Base-by-base conservation (phyloP, 2,797 vertebrate genomes). In the Columba guinea region DNA sequence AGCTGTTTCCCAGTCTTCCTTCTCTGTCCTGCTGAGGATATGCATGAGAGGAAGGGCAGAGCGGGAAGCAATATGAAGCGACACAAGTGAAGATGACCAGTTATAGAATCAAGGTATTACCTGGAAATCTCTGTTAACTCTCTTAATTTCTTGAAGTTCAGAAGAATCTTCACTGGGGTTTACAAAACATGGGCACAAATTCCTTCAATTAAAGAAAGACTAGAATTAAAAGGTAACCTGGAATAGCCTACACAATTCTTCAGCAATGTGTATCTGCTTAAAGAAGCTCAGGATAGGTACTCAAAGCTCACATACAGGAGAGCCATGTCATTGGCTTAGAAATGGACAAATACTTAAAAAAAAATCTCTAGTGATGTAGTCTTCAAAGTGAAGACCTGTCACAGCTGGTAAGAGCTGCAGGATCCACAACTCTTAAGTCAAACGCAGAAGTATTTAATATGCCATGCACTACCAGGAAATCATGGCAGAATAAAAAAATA, bases 101-200 rank as follows among this genome's bases (percentile, higher is more conserved):
- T 51, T 90, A 76, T 11, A 77, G 49, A 88, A 52, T 27, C 24
- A 30, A 30, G 46, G 12, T 62, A 32, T 97, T 80, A 99, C 99
- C 98, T 99, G 99, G 32, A 99, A 93, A 62, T 99, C 97, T 94
- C 98, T 98, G 97, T 99, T 99, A 84, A 99, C 84, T 93, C 97
- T 97, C 94, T 98, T 98, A 4, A 99, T 90, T 97, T 99, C 98
- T 74, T 97, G 96, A 58, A 99, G 93, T 92, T 98, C 98, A 4
- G 55, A 94, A 30, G 98, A 98, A 88, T 98, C 97, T 32, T 99
- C 98, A 51, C 95, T 87, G 2, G 98, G 93, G 18, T 81, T 82
- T 93, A 98, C 44, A 93, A 99, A 96, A 97, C 99, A 99, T 1
- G 98, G 97, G 77, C 99, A 99, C 62, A 96, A 6, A 59, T 67